phyloP scores from a whole-genome alignment of 2,113 vertebrate genomes.

The Sarotherodon lohbergeri region DNA sequence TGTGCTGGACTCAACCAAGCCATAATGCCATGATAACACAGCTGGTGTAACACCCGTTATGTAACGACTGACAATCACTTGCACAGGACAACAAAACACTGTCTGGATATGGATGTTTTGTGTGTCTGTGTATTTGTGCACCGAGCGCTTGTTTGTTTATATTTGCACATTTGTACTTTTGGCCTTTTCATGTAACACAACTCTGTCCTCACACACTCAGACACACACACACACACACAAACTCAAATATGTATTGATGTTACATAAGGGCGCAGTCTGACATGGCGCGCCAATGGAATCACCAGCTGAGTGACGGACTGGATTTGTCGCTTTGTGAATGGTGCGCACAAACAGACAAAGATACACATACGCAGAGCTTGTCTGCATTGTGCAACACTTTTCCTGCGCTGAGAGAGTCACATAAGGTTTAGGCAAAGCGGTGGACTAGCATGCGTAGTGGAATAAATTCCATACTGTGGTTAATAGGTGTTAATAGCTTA shows the following conservation, averaged over 20 bases:
- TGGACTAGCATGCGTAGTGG: neutral
- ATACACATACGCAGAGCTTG: neutral
- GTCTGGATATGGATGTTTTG: constrained; percentile 10
- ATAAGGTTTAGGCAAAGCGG: neutral
- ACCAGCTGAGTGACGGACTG: constrained; percentile 25
- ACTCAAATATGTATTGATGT: neutral
- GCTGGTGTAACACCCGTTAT: constrained; percentile 21
- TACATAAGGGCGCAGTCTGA: constrained; percentile 41
- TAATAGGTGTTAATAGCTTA: neutral
- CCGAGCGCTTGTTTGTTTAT: neutral
- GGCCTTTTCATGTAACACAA: constrained; percentile 25
- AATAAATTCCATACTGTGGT: neutral
- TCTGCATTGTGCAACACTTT: neutral
- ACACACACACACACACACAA: neutral
- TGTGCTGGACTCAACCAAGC: neutral
- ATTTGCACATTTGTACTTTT: constrained; percentile 26
- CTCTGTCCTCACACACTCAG: neutral
- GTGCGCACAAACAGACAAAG: neutral
- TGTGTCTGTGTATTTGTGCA: neutral
- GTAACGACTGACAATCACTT: constrained; percentile 23
- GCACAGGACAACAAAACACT: neutral
- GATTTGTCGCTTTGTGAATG: constrained; percentile 31
- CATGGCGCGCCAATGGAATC: constrained; percentile 36
- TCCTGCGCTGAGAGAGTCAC: neutral
- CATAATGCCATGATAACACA: constrained; percentile 10